phyloP scores from a whole-genome alignment of 1,140 invertebrate genomes.

The Triops longicaudatus region DNA sequence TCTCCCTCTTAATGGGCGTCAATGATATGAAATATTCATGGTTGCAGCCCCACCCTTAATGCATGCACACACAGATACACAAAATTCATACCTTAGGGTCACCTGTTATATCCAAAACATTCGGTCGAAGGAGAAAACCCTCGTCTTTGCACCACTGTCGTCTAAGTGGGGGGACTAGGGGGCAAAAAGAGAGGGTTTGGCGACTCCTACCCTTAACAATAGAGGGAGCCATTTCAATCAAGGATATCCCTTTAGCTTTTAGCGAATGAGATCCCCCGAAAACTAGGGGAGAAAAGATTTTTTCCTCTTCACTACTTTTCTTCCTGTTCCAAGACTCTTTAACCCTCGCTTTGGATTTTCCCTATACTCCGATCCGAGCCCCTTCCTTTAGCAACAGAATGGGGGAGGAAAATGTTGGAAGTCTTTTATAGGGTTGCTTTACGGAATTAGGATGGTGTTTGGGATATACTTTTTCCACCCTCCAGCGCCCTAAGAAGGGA shows the following conservation, averaged over 20 bases:
- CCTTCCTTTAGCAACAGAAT: background rate
- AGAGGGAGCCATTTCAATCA: conserved; percentile 6
- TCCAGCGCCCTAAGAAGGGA: background rate
- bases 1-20: background rate
- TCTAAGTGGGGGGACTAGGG: background rate
- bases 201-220: conserved; percentile 7
- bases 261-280: background rate
- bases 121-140: background rate
- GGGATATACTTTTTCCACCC: background rate
- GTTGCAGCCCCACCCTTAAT: conserved; percentile 9
- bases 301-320: background rate
- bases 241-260: conserved; percentile 2
- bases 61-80: background rate
- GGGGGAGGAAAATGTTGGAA: background rate
- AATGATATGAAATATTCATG: conserved; percentile 16
- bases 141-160: background rate
- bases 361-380: background rate
- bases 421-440: conserved; percentile 11
- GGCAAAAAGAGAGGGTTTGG: background rate
- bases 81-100: background rate
- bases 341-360: background rate
- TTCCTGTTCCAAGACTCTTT: background rate
- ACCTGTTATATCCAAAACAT: background rate
- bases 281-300: background rate
- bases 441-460: background rate